Evolutionary conservation across 2,797 vertebrate genomes (phyloP), one percentile per base, ranked within the genome.

Genomic region (Erpetoichthys calabaricus): DNA sequence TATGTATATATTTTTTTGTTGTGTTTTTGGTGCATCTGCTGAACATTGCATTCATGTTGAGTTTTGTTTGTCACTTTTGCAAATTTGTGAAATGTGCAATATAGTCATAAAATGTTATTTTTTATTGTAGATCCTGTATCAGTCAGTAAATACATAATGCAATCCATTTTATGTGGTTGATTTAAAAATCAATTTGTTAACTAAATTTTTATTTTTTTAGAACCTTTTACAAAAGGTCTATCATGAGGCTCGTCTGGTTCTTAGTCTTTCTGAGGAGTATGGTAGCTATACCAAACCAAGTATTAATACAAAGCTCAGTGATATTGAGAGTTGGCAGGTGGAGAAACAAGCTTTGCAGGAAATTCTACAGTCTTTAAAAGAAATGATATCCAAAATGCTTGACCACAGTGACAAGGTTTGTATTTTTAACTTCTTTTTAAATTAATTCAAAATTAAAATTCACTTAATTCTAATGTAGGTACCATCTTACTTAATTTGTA

Each of bases 191-290:
- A 9, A 2, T 62, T 42, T 60, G 54, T 49, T 25, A 25, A 25
- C 25, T 25, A n/a, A n/a, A n/a, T n/a, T n/a, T n/a, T 7, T 51
- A 42, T 57, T 1, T 3, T 44, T 42, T 44, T 68, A 99, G 96
- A 63, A 67, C 42, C 71, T 94, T 64, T 65, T 99, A 65, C 89
- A 84, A 67, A 89, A 89, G 71, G 88, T 99, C 0, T 87, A 90
- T 64, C 89, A 93, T 44, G 94, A 99, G 72, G 93, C 91, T 76
- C 76, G 72, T 69, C 84, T 86, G 64, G 88, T 98, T 47, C 51
- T 98, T 61, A 84, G 88, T 54, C 70, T 98, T 69, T 97, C 93
- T 5, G 88, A 92, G 56, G 72, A 68, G 47, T 75, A 69, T 0
- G 49, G 58, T 59, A 42, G n/a, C n/a, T n/a, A n/a, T n/a, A 62